A percentile compares a stretch with the other conserved stretches of the same genome.
Conservation (phyloP, 2,888 invertebrate species). For the Augochlorella aurata region DNA sequence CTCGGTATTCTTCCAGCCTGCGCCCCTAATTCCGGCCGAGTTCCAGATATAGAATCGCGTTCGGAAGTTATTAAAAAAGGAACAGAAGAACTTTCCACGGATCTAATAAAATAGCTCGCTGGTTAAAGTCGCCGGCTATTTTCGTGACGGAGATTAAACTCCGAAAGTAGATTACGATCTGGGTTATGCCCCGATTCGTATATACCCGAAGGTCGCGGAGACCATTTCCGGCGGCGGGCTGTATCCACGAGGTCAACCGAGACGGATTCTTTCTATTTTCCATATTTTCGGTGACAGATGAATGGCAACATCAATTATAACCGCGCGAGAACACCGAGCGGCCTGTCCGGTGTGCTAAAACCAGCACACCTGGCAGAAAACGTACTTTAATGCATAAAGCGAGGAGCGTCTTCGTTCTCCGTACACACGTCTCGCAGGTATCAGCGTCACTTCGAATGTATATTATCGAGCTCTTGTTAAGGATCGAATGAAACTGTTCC, state of each 20-base stretch:
- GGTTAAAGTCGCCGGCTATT: slow-evolving; percentile 17
- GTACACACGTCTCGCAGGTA: too few relatives aligned
- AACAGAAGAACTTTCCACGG: slow-evolving; percentile 13
- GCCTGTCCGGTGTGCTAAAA: too few relatives aligned
- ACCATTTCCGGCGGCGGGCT: slow-evolving; percentile 20
- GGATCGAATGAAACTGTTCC: too few relatives aligned
- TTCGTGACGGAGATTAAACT: background rate
- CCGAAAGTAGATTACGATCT: slow-evolving; percentile 6
- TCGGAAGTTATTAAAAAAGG: slow-evolving; percentile 5
- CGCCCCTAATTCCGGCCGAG: background rate
- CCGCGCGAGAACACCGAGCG: too few relatives aligned
- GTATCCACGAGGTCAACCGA: slow-evolving; percentile 42
- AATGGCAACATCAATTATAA: too few relatives aligned
- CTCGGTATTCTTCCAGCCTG: background rate
- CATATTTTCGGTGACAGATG: slow-evolving; percentile 31
- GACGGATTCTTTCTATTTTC: slow-evolving; percentile 41
- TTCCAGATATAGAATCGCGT: background rate
- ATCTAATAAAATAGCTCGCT: background rate
- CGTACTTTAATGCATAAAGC: too few relatives aligned
- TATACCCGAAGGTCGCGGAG: slow-evolving; percentile 23
- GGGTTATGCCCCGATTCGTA: slow-evolving; percentile 25
- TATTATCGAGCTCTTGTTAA: too few relatives aligned
- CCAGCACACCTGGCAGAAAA: too few relatives aligned
- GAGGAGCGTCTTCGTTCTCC: too few relatives aligned
- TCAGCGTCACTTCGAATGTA: too few relatives aligned